Conservation (phyloP, 2,113 vertebrate genomes). For the Scomber scombrus region DNA sequence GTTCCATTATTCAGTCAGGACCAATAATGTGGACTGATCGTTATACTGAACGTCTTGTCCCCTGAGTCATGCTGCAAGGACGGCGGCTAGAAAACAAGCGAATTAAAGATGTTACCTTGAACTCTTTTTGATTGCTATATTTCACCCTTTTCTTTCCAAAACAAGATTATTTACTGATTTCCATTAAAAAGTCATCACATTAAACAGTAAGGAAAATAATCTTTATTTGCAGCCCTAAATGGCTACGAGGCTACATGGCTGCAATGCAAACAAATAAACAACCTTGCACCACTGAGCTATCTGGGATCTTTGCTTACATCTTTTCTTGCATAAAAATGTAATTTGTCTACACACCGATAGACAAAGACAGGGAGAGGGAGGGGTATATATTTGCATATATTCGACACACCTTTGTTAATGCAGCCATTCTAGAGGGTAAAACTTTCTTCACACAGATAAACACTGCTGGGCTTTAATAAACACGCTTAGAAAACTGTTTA, state of each 20-base stretch:
- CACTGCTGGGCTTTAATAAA: constrained; percentile 64
- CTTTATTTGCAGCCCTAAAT: not conserved
- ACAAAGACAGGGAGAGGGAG: constrained; percentile 35
- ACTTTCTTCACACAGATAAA: constrained; percentile 61
- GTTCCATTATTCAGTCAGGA: no score
- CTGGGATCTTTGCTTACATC: constrained; percentile 1
- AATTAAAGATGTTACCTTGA: not conserved
- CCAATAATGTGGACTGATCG: no score
- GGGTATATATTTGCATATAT: constrained; percentile 63
- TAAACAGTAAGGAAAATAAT: not conserved
- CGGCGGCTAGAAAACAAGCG: not conserved
- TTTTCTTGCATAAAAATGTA: constrained; percentile 40
- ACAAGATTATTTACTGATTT: not conserved
- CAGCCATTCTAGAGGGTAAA: constrained; percentile 52
- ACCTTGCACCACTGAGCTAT: constrained; percentile 10
- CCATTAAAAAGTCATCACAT: not conserved
- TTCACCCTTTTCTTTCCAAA: not conserved
- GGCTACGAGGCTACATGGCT: not conserved
- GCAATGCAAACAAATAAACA: not conserved
- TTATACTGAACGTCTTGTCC: no score
- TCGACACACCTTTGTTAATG: constrained; percentile 64
- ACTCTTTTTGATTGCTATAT: not conserved
- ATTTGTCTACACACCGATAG: constrained; percentile 52
- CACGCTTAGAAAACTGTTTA: constrained; percentile 62
- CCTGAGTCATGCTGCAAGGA: no score